Conservation (phyloP, 1,140 invertebrate genomes). For the Formica selysi region DNA sequence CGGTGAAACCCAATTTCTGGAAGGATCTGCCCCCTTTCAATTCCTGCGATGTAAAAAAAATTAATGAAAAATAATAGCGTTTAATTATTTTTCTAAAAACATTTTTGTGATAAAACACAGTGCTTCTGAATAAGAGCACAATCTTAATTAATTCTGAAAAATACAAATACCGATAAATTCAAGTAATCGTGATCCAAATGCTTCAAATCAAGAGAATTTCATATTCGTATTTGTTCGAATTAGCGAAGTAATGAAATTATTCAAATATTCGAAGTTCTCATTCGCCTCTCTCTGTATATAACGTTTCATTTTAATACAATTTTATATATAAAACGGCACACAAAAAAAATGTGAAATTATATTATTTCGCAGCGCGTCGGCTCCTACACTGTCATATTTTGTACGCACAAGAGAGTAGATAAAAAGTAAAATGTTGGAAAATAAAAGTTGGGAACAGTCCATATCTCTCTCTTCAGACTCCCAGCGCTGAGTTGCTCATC, state of each 20-base stretch:
- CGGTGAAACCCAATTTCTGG: conserved; percentile 98
- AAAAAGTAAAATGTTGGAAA: conserved; percentile 45
- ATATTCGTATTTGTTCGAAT: background rate
- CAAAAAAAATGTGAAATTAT: background rate
- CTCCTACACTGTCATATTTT: background rate
- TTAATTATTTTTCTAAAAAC: background rate
- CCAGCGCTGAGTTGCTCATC: conserved; percentile 67
- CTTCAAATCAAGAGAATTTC: background rate
- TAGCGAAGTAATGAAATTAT: background rate
- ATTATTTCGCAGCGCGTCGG: background rate
- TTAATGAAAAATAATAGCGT: background rate
- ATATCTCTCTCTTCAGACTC: conserved; percentile 1
- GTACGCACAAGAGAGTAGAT: background rate
- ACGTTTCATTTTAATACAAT: background rate
- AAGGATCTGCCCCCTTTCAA: conserved; percentile 95
- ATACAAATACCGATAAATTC: background rate
- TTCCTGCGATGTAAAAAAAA: conserved; percentile 87
- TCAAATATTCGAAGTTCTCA: background rate
- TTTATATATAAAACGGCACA: background rate
- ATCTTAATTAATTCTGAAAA: background rate
- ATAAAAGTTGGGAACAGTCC: conserved; percentile 5
- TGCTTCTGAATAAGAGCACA: background rate
- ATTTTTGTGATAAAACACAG: background rate
- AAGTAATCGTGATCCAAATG: background rate
- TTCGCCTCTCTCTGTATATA: background rate